Evolutionary conservation across 2,113 vertebrate species (phyloP).

Genomic region (Podilymbus podiceps): DNA sequence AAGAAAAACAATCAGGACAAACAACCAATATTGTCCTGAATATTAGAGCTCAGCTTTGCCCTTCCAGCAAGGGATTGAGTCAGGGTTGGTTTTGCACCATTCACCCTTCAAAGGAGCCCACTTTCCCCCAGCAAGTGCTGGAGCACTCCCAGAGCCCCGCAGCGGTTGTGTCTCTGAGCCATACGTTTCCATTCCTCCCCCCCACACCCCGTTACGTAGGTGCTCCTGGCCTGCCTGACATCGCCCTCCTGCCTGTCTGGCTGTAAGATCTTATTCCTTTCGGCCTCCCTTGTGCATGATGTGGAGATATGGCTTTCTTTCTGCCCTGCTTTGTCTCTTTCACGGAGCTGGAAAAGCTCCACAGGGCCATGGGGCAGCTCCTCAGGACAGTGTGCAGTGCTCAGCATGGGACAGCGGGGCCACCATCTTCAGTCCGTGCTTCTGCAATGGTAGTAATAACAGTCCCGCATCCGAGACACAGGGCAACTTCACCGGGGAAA

Average conservation of each 20-base stretch:
- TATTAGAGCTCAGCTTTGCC: not conserved
- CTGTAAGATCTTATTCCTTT: not conserved
- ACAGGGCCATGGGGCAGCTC: not conserved
- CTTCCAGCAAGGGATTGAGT: not conserved
- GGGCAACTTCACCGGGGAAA: not conserved
- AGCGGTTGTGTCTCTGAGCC: not conserved
- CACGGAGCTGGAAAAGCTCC: not conserved
- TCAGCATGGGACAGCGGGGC: not conserved
- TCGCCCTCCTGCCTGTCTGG: not conserved
- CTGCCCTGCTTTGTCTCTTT: not conserved
- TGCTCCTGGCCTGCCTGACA: not conserved
- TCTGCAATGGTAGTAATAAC: not conserved
- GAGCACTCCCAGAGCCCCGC: not conserved
- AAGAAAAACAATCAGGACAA: not conserved
- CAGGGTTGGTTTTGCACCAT: not conserved
- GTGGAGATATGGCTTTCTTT: not conserved
- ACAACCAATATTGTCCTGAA: not conserved
- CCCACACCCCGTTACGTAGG: fast-evolving
- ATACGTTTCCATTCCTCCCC: not conserved
- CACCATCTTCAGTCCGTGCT: not conserved
- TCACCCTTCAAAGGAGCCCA: not conserved
- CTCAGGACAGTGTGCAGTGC: not conserved
- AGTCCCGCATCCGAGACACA: not conserved
- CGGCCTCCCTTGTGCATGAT: not conserved
- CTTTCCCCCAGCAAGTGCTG: not conserved